These are phyloP conservation scores for Peromyscus polionotus DNA, from an alignment of 2,113 vertebrate genomes.

Conservation along the genomic window DNA sequence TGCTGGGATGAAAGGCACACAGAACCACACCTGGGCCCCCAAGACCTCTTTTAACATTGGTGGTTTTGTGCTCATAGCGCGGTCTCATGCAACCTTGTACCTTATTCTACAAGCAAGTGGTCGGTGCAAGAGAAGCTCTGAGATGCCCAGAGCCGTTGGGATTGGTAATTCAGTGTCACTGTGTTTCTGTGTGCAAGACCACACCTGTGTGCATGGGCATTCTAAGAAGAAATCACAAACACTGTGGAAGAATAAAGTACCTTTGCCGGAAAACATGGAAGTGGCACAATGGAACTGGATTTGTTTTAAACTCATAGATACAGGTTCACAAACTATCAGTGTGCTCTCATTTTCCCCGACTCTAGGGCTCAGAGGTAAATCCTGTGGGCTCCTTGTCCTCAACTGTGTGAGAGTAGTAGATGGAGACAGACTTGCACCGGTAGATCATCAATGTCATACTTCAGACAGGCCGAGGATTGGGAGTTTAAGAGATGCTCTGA, in stretches of 20 bases:
- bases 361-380: background rate
- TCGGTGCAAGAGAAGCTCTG: background rate
- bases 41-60: background rate
- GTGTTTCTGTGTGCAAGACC: background rate
- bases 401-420: background rate
- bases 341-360: background rate
- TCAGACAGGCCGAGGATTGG: background rate
- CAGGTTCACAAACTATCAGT: background rate
- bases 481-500: background rate
- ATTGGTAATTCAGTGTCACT: background rate
- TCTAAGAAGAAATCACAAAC: background rate
- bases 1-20: background rate
- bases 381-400: background rate
- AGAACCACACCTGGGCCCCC: background rate
- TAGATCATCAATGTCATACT: background rate
- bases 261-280: background rate
- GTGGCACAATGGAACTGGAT: background rate
- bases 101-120: background rate
- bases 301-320: background rate
- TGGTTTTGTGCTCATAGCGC: background rate
- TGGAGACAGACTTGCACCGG: background rate
- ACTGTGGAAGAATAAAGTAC: background rate
- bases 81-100: background rate
- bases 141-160: background rate
- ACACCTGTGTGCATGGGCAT: background rate